These are phyloP conservation scores for Diachasma alloeum DNA, from an alignment of 1,140 invertebrate genomes.

Conservation along the genomic window DNA sequence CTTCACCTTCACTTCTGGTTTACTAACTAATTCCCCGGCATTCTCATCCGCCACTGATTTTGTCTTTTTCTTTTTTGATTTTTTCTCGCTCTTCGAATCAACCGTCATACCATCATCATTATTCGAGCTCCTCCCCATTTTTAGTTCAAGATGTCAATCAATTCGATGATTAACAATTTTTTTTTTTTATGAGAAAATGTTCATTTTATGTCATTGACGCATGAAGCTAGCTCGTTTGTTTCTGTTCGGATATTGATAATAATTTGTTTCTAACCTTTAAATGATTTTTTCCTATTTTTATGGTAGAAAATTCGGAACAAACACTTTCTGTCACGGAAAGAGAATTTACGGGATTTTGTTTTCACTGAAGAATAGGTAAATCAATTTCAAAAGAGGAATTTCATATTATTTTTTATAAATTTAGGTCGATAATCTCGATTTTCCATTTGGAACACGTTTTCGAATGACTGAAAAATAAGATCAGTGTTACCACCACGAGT, in stretches of 20 bases:
- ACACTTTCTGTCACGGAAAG: not conserved
- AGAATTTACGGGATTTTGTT: not conserved
- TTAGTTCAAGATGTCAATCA: not conserved
- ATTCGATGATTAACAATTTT: not conserved
- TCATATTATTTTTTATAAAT: not conserved
- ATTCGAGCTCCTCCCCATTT: not conserved
- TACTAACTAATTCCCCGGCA: not conserved
- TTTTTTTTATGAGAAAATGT: not conserved
- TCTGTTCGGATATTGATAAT: not conserved
- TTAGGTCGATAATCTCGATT: not conserved
- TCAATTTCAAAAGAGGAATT: not conserved
- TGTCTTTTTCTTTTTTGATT: not conserved
- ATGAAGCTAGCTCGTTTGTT: not conserved
- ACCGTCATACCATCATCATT: not conserved
- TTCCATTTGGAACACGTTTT: not conserved
- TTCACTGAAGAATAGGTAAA: not conserved
- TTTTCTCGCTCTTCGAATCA: not conserved
- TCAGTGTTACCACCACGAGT: not conserved
- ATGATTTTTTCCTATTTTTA: not conserved
- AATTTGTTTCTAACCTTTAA: slow-evolving; percentile 2
- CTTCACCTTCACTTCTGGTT: not conserved
- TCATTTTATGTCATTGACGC: not conserved
- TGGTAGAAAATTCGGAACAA: not conserved
- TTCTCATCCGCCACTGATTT: slow-evolving; percentile 3
- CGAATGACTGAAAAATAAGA: not conserved